These are phyloP conservation scores for Drosophila aldrichi DNA, from an alignment of 2,888 invertebrate species.

Conservation along the genomic window DNA sequence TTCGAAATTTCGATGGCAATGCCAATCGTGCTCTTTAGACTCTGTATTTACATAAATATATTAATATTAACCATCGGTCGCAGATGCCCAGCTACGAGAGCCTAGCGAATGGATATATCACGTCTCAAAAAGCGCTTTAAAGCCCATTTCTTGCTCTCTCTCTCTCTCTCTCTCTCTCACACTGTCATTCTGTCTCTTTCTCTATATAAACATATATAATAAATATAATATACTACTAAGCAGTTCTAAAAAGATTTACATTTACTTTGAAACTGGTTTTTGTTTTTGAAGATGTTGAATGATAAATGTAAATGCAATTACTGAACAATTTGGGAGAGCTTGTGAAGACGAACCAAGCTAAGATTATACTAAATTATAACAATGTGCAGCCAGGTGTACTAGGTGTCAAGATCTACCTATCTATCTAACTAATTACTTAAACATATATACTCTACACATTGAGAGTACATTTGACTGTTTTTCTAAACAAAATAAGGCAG, in stretches of 20 bases:
- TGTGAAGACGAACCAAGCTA: background rate
- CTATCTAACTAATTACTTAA: background rate
- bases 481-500: too few species aligned
- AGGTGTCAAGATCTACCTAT: background rate
- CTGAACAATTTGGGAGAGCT: background rate
- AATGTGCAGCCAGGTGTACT: background rate
- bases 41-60: conserved; percentile 19
- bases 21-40: conserved; percentile 31
- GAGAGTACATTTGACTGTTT: background rate
- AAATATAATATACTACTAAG: too few species aligned
- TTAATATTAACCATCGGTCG: conserved; percentile 19
- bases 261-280: background rate
- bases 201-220: background rate
- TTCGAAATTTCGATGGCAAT: conserved; percentile 28
- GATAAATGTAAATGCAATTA: background rate
- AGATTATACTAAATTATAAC: background rate
- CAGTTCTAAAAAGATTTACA: background rate
- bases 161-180: background rate
- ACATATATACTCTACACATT: background rate
- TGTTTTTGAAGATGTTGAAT: background rate
- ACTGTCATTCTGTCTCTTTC: too few species aligned
- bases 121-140: background rate
- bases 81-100: background rate
- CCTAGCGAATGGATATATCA: background rate
- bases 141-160: background rate